Conservation (phyloP, 2,113 vertebrate species). For the Antechinus flavipes region DNA sequence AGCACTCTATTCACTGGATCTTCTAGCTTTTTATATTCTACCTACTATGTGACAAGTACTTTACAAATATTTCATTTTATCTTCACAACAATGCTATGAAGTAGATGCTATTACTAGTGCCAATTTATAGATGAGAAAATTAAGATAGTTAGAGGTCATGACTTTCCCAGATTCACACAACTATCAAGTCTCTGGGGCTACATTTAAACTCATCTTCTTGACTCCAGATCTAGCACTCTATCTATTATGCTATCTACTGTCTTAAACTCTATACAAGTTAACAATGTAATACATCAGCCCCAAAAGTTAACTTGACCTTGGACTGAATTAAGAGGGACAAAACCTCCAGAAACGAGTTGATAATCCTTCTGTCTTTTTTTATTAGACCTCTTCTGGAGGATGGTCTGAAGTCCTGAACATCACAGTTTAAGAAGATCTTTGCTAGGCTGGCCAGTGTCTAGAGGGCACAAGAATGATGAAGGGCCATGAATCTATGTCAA, state of each 20-base stretch:
- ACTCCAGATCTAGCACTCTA: neutral
- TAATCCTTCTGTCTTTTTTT: neutral
- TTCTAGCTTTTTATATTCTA: neutral
- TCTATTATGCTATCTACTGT: neutral
- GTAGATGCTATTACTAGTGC: neutral
- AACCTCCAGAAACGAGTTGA: neutral
- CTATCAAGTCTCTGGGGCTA: neutral
- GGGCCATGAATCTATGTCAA: neutral
- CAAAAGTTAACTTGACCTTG: neutral
- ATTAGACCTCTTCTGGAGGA: neutral
- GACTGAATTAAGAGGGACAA: neutral
- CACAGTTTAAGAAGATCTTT: neutral
- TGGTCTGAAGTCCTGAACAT: neutral
- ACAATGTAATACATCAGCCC: neutral
- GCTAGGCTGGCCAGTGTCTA: neutral
- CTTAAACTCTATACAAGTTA: neutral
- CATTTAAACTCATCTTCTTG: neutral
- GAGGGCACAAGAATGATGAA: neutral
- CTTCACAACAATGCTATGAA: neutral
- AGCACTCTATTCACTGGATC: neutral
- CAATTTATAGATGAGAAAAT: neutral
- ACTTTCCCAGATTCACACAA: neutral
- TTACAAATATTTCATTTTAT: neutral
- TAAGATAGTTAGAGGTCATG: neutral
- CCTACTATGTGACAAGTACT: neutral